Percentiles rank a stretch among this genome's conserved stretches.
phyloP scores from a whole-genome alignment of 2,113 vertebrate genomes.

The Dromiciops gliroides region DNA sequence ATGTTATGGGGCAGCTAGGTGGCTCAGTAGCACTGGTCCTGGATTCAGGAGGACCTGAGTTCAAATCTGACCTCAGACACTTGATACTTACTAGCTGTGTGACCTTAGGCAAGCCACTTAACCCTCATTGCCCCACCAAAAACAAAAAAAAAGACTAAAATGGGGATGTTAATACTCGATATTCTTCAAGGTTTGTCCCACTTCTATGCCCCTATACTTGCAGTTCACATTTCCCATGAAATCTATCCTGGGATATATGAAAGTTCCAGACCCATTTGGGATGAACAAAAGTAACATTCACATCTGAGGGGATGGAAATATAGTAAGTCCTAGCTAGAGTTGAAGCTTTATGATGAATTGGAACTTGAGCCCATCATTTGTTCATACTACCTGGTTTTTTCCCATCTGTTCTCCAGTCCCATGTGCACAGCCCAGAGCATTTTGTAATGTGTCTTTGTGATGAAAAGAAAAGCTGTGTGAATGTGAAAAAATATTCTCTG shows the following conservation, averaged over 20 bases:
- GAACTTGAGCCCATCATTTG: constrained; percentile 34
- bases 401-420: constrained; percentile 21
- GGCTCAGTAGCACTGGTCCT: too few species aligned
- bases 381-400: constrained; percentile 41
- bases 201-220: not conserved
- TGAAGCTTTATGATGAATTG: constrained; percentile 24
- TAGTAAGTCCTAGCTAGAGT: not conserved
- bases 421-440: constrained; percentile 35
- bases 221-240: not conserved
- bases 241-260: not conserved
- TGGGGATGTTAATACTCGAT: not conserved
- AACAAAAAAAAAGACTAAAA: too few species aligned
- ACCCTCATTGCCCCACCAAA: too few species aligned
- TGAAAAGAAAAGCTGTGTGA: constrained; percentile 56
- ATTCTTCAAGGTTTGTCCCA: not conserved
- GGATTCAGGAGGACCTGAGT: too few species aligned
- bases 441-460: constrained; percentile 51
- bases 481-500: constrained; percentile 42
- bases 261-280: not conserved
- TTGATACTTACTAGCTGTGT: not conserved
- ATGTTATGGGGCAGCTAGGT: too few species aligned
- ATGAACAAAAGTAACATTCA: not conserved
- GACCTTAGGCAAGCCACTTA: too few species aligned
- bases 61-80: too few species aligned
- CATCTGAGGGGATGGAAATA: not conserved